Conservation (phyloP, 2,113 vertebrate genomes). For the Poeciliopsis occidentalis region DNA sequence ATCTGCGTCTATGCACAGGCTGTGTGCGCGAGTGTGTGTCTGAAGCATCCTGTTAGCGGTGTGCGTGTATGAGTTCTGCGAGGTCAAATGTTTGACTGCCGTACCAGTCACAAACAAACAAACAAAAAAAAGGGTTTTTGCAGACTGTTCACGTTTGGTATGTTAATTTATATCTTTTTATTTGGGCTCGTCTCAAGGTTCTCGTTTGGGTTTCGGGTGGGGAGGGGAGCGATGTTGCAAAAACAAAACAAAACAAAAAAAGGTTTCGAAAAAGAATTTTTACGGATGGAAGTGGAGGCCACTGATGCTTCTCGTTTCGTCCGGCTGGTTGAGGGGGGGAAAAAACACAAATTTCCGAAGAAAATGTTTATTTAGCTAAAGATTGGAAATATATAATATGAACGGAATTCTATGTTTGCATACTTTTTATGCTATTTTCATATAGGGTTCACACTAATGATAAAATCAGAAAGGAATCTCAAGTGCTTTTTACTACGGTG, state of each 20-base stretch:
- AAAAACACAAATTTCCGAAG: slow-evolving; percentile 41
- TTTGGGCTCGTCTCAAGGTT: slow-evolving; percentile 57
- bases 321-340: slow-evolving; percentile 67
- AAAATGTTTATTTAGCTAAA: slow-evolving; percentile 77
- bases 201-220: slow-evolving; percentile 9
- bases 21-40: slow-evolving; percentile 33
- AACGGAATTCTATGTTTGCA: slow-evolving; percentile 75
- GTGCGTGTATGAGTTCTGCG: slow-evolving; percentile 24
- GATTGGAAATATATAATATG: slow-evolving; percentile 70
- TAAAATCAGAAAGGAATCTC: slow-evolving; percentile 72
- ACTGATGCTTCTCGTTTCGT: slow-evolving; percentile 60
- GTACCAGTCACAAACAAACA: not conserved
- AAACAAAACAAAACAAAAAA: slow-evolving; percentile 12
- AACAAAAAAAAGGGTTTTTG: slow-evolving; percentile 38
- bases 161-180: slow-evolving; percentile 72
- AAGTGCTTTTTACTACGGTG: slow-evolving; percentile 82
- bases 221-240: slow-evolving; percentile 10
- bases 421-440: slow-evolving; percentile 85
- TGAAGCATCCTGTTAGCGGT: not conserved
- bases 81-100: slow-evolving; percentile 47
- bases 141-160: slow-evolving; percentile 67
- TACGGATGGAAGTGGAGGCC: slow-evolving; percentile 39
- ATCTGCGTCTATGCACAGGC: slow-evolving; percentile 74
- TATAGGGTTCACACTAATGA: slow-evolving; percentile 82
- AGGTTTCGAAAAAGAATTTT: slow-evolving; percentile 6